Evolutionary conservation across 2,888 invertebrate genomes (phyloP).

Genomic region (Pycnomerus fuliginosus): DNA sequence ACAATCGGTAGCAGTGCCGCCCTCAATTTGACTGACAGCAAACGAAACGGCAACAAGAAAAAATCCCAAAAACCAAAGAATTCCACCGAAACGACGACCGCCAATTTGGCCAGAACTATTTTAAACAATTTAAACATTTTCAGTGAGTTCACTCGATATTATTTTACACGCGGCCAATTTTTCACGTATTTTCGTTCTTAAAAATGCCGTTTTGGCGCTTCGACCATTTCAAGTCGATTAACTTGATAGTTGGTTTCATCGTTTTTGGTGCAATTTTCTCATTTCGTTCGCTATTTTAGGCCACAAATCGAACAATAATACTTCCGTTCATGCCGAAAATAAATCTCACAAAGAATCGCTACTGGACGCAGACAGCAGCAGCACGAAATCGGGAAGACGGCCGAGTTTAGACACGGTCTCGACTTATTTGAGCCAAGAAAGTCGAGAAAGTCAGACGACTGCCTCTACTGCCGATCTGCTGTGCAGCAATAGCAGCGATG

Average conservation of each 20-base stretch:
- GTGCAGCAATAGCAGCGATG: constrained; percentile 45
- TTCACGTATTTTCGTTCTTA: too few species aligned
- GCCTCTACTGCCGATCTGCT: constrained; percentile 49
- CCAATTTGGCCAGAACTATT: constrained; percentile 74
- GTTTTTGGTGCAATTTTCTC: background rate
- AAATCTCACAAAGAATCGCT: constrained; percentile 45
- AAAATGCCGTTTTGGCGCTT: too few species aligned
- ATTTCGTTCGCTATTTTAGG: constrained; percentile 39
- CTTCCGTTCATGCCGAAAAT: constrained; percentile 32
- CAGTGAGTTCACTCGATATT: constrained; percentile 48
- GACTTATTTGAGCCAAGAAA: constrained; percentile 85
- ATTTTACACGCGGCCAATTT: too few species aligned
- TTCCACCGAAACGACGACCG: constrained; percentile 54
- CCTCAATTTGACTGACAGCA: constrained; percentile 35
- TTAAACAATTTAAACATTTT: constrained; percentile 82
- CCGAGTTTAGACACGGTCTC: constrained; percentile 88
- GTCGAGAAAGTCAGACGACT: constrained; percentile 63
- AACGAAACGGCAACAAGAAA: constrained; percentile 47
- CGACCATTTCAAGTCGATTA: too few species aligned
- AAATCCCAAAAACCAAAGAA: constrained; percentile 50
- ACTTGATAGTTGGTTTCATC: too few species aligned
- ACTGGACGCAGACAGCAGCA: constrained; percentile 68
- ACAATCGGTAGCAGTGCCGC: constrained; percentile 43
- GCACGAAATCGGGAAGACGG: constrained; percentile 73
- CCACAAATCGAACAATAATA: constrained; percentile 47